Evolutionary conservation across 92 coral and sea anemone species (phyloP), one percentile per base, ranked within the genome.

Genomic region (Metridium senile): DNA sequence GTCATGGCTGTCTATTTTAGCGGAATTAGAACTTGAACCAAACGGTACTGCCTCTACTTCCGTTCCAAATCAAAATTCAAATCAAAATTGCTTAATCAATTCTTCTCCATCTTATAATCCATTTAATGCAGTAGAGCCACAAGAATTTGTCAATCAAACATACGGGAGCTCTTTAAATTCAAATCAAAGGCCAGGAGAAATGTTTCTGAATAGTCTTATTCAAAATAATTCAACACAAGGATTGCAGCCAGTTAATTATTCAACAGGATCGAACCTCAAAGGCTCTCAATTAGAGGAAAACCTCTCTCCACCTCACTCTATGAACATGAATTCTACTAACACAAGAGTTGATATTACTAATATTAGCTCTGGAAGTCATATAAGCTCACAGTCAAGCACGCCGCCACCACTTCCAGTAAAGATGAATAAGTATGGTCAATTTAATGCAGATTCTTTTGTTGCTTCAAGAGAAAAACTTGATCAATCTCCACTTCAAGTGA

Each of bases 1-100:
- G 17, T 92, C 93, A 3, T 92, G 97, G 97, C 23, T 79, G 18
- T 65, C 90, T n/a, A 77, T 89, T 33, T 78, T 92, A 81, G 86
- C 93, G 22, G 77, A 74, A 65, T 54, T 83, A n/a, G 83, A 69
- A 20, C 49, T 71, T 34, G 25, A 68, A 18, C 66, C 29, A 22
- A 21, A 46, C 67, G 30, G 27, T 45, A 35, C 66, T 21, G 27
- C 4, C 26, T 0, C 59, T 32, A 17, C 66, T 19, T 22, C 22
- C 39, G 9, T 18, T 39, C 49, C 49, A 39, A 13, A 6, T 39
- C 13, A 6, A 39, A 39, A 39, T 13, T 2, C 65, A 63, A 63
- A 63, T 29, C 69, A 63, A 63, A 63, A 39, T 28, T 4, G 8
- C 13, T 39, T 39, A 6, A 13, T 39, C 8, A 27, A 23, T 61